phyloP scores from a whole-genome alignment of 2,888 invertebrate species.

The Folsomia candida region DNA sequence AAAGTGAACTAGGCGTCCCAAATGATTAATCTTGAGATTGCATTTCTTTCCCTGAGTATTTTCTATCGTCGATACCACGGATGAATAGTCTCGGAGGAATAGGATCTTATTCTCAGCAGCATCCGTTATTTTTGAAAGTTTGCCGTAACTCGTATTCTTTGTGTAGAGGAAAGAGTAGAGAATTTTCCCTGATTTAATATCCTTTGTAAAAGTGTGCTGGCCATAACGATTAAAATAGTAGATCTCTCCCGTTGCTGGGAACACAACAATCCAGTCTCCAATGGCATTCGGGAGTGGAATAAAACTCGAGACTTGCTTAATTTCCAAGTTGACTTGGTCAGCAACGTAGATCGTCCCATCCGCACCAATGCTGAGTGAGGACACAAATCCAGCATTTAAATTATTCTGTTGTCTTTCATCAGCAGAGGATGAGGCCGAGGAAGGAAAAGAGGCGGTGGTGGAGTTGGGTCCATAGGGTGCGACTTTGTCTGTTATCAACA shows the following conservation, averaged over 20 bases:
- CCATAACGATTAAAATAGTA: conserved; percentile 93
- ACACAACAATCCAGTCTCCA: conserved; percentile 90
- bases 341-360: conserved; percentile 94
- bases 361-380: conserved; percentile 87
- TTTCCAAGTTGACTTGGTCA: conserved; percentile 76
- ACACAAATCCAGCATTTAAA: conserved; percentile 63
- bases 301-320: conserved; percentile 68
- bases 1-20: conserved; percentile 83
- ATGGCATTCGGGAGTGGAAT: conserved; percentile 81
- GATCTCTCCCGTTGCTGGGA: conserved; percentile 88
- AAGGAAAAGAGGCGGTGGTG: conserved; percentile 6
- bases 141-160: conserved; percentile 93
- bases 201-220: conserved; percentile 91
- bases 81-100: conserved; percentile 85
- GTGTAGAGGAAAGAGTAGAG: conserved; percentile 95
- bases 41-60: conserved; percentile 91
- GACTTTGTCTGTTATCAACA: conserved; percentile 45
- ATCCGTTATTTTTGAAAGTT: conserved; percentile 88
- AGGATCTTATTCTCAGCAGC: conserved; percentile 90
- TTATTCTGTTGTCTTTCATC: conserved; percentile 44
- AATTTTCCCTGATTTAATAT: conserved; percentile 89
- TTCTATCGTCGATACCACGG: conserved; percentile 86
- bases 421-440: too few species aligned
- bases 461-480: conserved; percentile 41
- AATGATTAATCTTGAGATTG: conserved; percentile 86